Evolutionary conservation across 1,140 invertebrate species (phyloP).

Genomic region (Bactericera cockerelli): DNA sequence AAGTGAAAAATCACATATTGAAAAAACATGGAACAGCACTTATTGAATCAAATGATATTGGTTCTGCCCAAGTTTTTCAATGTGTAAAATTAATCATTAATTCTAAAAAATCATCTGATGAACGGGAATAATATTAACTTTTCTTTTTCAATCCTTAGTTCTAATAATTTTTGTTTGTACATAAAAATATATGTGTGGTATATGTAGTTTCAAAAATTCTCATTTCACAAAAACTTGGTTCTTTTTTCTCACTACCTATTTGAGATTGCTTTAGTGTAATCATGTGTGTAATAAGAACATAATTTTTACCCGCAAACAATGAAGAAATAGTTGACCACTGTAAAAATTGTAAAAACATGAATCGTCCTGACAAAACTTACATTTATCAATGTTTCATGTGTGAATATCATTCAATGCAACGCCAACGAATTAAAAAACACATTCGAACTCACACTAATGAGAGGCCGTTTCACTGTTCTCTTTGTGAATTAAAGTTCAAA

Average conservation of each 20-base stretch:
- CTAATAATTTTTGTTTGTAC: not conserved
- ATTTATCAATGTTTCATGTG: not conserved
- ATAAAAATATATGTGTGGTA: not conserved
- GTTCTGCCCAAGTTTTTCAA: too few species aligned
- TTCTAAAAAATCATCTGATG: not conserved
- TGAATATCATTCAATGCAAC: not conserved
- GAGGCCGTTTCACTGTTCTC: slow-evolving; percentile 78
- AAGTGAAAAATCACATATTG: not conserved
- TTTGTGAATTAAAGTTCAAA: slow-evolving; percentile 91
- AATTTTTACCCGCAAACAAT: not conserved
- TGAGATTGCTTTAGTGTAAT: not conserved
- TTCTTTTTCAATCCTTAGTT: not conserved
- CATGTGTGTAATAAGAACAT: not conserved
- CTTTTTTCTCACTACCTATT: not conserved
- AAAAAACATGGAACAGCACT: not conserved
- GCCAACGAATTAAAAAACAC: slow-evolving; percentile 32
- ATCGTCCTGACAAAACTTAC: not conserved
- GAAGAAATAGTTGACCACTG: not conserved
- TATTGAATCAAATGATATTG: too few species aligned
- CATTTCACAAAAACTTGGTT: not conserved
- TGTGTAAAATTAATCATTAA: not conserved
- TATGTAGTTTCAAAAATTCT: not conserved
- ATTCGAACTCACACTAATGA: slow-evolving; percentile 89
- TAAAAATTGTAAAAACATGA: not conserved
- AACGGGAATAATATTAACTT: not conserved